A percentile compares a stretch with the other conserved stretches of the same genome.
These are phyloP conservation scores for Novumbra hubbsi DNA, from an alignment of 2,797 vertebrate genomes.

Conservation along the genomic window DNA sequence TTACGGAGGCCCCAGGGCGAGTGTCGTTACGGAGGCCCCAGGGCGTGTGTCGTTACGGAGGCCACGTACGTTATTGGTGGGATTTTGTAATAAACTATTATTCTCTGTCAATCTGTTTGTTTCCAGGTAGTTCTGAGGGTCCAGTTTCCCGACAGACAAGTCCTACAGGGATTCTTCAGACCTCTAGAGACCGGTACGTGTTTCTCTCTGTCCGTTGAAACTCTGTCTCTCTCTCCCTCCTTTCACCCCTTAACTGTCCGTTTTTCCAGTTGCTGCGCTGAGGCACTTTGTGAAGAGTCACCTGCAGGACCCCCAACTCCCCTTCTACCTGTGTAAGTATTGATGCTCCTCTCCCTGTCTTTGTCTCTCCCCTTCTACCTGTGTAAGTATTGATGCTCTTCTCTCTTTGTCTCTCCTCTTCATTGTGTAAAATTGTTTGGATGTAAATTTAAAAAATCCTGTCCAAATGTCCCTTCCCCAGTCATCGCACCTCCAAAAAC, in stretches of 20 bases:
- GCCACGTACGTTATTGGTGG: too few species aligned
- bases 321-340: slow-evolving; percentile 91
- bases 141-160: slow-evolving; percentile 89
- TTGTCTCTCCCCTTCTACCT: background rate
- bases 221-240: background rate
- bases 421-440: background rate
- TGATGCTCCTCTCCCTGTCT: too few species aligned
- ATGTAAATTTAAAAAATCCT: background rate
- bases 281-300: slow-evolving; percentile 84
- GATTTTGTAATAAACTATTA: too few species aligned
- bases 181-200: slow-evolving; percentile 88
- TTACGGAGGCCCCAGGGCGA: background rate
- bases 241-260: background rate
- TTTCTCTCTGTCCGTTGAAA: background rate
- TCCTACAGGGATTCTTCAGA: slow-evolving; percentile 92
- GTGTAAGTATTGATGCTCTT: background rate
- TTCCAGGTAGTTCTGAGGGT: slow-evolving; percentile 88
- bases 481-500: slow-evolving; percentile 78
- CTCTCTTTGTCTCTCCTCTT: background rate
- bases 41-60: too few species aligned
- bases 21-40: too few species aligned
- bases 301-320: slow-evolving; percentile 79
- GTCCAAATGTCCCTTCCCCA: slow-evolving; percentile 27
- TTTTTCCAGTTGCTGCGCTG: slow-evolving; percentile 79
- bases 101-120: background rate